Evolutionary conservation across 2,888 invertebrate genomes (phyloP).

Genomic region (Prosapia bicincta): DNA sequence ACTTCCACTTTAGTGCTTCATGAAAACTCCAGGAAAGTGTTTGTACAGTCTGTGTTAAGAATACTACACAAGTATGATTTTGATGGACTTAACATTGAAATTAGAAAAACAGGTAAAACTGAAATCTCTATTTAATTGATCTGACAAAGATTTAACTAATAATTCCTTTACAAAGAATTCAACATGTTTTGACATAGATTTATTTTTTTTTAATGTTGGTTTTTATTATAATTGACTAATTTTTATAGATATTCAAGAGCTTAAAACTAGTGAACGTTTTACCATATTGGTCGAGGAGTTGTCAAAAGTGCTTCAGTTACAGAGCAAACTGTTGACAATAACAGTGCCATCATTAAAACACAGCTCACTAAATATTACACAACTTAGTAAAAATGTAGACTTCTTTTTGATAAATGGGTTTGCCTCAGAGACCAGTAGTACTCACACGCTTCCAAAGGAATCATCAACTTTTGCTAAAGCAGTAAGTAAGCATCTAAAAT

Average conservation of each 20-base stretch:
- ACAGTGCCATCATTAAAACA: constrained; percentile 53
- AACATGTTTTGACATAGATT: too few species aligned
- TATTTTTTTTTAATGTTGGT: too few species aligned
- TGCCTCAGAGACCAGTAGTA: constrained; percentile 49
- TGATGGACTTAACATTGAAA: constrained; percentile 79
- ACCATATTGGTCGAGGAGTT: constrained; percentile 58
- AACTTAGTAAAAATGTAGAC: constrained; percentile 59
- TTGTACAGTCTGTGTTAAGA: constrained; percentile 60
- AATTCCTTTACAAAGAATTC: too few species aligned
- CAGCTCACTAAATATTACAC: constrained; percentile 50
- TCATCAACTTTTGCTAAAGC: neutral
- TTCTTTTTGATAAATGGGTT: constrained; percentile 67
- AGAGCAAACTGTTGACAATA: constrained; percentile 56
- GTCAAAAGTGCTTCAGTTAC: constrained; percentile 55
- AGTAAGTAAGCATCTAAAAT: neutral
- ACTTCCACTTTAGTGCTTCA: constrained; percentile 60
- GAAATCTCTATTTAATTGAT: too few species aligned
- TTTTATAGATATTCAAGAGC: neutral
- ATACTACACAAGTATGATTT: constrained; percentile 67
- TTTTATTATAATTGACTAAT: too few species aligned
- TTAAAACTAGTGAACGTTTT: constrained; percentile 50
- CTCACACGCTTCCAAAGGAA: neutral
- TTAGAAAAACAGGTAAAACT: constrained; percentile 60
- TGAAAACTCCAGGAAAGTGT: constrained; percentile 53
- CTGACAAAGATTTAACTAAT: too few species aligned